These are phyloP conservation scores for Uromys caudimaculatus DNA, from an alignment of 2,797 vertebrate genomes.

Conservation along the genomic window DNA sequence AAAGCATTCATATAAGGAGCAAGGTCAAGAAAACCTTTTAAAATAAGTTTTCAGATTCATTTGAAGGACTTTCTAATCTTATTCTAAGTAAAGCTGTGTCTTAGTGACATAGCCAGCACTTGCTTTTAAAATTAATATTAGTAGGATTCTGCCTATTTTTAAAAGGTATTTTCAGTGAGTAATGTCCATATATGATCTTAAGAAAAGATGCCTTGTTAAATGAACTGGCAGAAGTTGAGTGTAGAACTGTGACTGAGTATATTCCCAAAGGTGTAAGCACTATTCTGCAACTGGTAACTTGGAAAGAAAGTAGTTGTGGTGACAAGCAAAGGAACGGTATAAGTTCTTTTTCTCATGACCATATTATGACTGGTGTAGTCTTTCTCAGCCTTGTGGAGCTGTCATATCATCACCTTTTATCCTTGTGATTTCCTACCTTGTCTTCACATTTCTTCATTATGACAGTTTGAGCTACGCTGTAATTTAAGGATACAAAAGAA, in stretches of 20 bases:
- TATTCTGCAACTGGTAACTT: background rate
- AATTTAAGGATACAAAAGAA: conserved; percentile 61
- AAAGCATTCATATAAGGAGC: background rate
- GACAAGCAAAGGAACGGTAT: background rate
- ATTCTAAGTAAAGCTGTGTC: background rate
- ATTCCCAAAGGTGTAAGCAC: background rate
- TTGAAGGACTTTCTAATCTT: background rate
- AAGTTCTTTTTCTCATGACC: conserved; percentile 19
- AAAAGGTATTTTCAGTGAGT: background rate
- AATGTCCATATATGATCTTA: background rate
- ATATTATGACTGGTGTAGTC: background rate
- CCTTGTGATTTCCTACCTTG: conserved; percentile 39
- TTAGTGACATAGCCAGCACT: background rate
- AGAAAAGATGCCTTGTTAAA: conserved; percentile 6
- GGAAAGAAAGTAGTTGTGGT: background rate
- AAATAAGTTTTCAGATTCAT: conserved; percentile 8
- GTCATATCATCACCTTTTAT: conserved; percentile 25
- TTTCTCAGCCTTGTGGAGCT: background rate
- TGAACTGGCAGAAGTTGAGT: conserved; percentile 28
- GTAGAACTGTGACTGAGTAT: background rate
- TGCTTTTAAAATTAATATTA: conserved; percentile 32
- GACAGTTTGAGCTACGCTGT: conserved; percentile 3
- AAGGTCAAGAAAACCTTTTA: conserved; percentile 20
- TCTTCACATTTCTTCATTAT: conserved; percentile 29
- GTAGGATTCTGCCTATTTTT: background rate